Conservation (phyloP, 2,797 vertebrate genomes). For the Centropyge bicolor region DNA sequence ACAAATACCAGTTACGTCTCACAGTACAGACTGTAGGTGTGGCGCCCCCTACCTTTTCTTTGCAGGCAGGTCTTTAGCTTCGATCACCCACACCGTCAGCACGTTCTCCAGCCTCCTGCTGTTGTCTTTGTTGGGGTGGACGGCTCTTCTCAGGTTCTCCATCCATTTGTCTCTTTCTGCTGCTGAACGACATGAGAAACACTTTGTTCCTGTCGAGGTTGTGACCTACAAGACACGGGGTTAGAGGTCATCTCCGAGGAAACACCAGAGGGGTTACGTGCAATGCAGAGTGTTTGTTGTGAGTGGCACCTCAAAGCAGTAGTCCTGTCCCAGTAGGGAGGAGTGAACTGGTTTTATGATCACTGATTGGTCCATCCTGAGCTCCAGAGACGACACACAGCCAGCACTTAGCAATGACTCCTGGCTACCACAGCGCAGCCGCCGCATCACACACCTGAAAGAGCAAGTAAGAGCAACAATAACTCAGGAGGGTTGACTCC, state of each 20-base stretch:
- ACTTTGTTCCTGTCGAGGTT: conserved; percentile 94
- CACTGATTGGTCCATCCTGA: conserved; percentile 99
- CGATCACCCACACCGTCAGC: conserved; percentile 95
- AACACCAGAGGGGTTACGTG: neutral
- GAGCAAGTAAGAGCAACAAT: neutral
- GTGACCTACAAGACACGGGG: conserved; percentile 86
- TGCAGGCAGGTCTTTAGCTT: conserved; percentile 95
- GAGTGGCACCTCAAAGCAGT: conserved; percentile 85
- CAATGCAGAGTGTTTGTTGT: neutral
- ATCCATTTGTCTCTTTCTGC: conserved; percentile 98
- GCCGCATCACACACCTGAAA: conserved; percentile 96
- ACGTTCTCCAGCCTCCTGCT: conserved; percentile 92
- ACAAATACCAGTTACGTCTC: neutral
- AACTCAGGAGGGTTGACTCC: neutral
- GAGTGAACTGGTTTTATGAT: conserved; percentile 98
- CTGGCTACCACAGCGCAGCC: conserved; percentile 94
- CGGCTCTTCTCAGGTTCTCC: conserved; percentile 94
- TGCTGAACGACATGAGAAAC: conserved; percentile 94
- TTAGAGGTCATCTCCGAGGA: conserved; percentile 6
- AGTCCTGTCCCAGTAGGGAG: conserved; percentile 98
- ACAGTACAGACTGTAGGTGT: neutral
- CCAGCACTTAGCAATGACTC: conserved; percentile 96
- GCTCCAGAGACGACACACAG: conserved; percentile 93
- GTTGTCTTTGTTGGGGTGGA: conserved; percentile 97
- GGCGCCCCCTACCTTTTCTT: conserved; percentile 88